Evolutionary conservation across 64 coral and sea anemone genomes (phyloP), one percentile per base, ranked within the genome.

Genomic region (Montipora efflorescens): DNA sequence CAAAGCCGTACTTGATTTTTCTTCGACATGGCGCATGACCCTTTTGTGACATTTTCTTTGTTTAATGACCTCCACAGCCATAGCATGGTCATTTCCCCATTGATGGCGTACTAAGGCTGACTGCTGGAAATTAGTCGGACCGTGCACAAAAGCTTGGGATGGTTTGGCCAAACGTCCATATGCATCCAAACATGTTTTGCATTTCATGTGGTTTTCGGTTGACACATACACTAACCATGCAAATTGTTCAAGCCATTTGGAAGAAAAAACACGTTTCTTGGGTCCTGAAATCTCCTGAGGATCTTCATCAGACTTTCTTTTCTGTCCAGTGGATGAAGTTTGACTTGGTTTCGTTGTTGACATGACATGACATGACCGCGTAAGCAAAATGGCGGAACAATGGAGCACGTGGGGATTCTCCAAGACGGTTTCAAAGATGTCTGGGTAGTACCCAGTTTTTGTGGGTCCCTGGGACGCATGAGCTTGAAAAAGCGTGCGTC

Each of bases 1-100:
- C 67, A 85, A 85, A 19, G 82, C 25, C 59, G 23, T 69, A 47
- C 61, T 7, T 69, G 0, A 85, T 85, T 69, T 85, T 85, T 16
- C 22, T 68, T 85, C 14, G 15, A 85, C 61, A 69, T 85, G 14
- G 45, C 47, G 20, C 67, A 69, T 46, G 25, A 69, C 59, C 82
- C 19, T 47, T 69, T 69, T 6, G 25, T 85, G 67, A 69, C 23
- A 85, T 70, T 47, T 82, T 82, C 49, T 57, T 82, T 82, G 16
- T 19, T 55, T 55, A 55, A 55, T 55, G 58, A 49, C 28, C 7
- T 82, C n/a, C 58, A 59, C 58, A 25, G 79, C 79, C 9, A 20
- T 73, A 25, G 7, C 70, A 73, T 73, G 19, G 19, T 73, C 70
- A 73, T 73, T 73, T 73, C 21, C n/a, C 19, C 18, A 73, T 73